Base-by-base conservation (phyloP, 2,113 vertebrate species). In the Junco hyemalis region DNA sequence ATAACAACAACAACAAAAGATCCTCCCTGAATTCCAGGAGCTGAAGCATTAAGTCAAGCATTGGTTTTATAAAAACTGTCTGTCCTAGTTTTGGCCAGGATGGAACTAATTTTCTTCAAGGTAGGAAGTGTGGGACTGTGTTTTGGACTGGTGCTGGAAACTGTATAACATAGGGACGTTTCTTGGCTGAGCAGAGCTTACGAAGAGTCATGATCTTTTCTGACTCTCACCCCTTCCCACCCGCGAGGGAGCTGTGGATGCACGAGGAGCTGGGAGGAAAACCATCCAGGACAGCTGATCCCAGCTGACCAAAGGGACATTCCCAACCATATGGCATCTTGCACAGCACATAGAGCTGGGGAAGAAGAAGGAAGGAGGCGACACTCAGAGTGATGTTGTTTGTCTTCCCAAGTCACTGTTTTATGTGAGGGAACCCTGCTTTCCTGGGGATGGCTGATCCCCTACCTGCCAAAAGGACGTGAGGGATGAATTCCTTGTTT, bases 171-270 rank as follows among this genome's bases (percentile, higher is more conserved):
- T 3, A 35, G 21, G 14, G 11, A 19, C 40, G 14, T 47, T 54
- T 61, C 19, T 76, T 6, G 45, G 12, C 17, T 26, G 42, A 57
- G 35, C 8, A 69, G 42, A 69, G 8, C 42, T 69, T 38, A 22
- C 8, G 8, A 1, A 26, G 21, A 45, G 12, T 22, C 48, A 45
- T 51, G 8, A 18, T 28, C 7, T 64, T n/a, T 76, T 35, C 56
- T 57, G 21, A 8, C 17, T 64, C 20, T 23, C 24, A 45, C 17
- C 4, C 8, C 24, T n/a, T 6, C 24, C 33, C 17, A 57, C 10
- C 56, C 7, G 8, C 0, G 1, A 68, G 15, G 18, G 35, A 11
- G 20, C 4, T 40, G 28, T 10, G 53, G 8, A 3, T 54, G 16
- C 68, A 61, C 3, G 9, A 42, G 13, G 25, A 73, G 15, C 11